Evolutionary conservation across 2,888 invertebrate species (phyloP).

Genomic region (Yponomeuta malinellus): DNA sequence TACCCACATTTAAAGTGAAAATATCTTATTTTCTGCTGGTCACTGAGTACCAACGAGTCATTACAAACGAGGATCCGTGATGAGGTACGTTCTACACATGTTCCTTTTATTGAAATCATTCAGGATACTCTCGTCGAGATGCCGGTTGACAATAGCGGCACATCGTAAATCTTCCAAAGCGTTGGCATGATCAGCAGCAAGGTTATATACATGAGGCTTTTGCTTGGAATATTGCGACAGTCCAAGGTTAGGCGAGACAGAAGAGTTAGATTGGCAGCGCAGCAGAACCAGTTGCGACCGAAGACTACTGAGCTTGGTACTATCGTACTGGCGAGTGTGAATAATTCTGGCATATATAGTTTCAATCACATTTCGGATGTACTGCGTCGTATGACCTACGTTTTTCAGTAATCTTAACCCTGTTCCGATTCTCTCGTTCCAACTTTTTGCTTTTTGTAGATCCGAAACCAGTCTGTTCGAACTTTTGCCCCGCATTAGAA

Average conservation of each 20-base stretch:
- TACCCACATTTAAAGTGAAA: too few species aligned
- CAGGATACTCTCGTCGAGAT: constrained; percentile 33
- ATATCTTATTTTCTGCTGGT: too few species aligned
- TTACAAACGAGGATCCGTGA: background rate
- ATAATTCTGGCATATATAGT: constrained; percentile 33
- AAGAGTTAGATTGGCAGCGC: constrained; percentile 21
- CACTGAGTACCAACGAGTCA: too few species aligned
- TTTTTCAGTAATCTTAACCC: constrained; percentile 25
- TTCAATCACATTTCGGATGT: constrained; percentile 30
- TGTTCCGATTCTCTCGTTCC: constrained; percentile 31
- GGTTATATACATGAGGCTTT: constrained; percentile 29
- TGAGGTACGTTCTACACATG: constrained; percentile 6
- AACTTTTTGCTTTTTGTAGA: constrained; percentile 25
- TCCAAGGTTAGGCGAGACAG: constrained; percentile 12
- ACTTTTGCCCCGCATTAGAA: constrained; percentile 28
- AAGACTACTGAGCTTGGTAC: constrained; percentile 25
- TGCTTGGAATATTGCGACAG: constrained; percentile 32
- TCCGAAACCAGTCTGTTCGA: constrained; percentile 24
- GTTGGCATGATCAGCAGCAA: constrained; percentile 29
- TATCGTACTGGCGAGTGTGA: constrained; percentile 34
- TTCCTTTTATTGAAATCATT: constrained; percentile 17
- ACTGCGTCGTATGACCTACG: constrained; percentile 32
- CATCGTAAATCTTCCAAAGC: constrained; percentile 32
- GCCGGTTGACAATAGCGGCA: constrained; percentile 37
- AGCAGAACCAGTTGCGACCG: constrained; percentile 36